Conservation (phyloP, 64 coral and sea anemone genomes). For the Pocillopora damicornis region DNA sequence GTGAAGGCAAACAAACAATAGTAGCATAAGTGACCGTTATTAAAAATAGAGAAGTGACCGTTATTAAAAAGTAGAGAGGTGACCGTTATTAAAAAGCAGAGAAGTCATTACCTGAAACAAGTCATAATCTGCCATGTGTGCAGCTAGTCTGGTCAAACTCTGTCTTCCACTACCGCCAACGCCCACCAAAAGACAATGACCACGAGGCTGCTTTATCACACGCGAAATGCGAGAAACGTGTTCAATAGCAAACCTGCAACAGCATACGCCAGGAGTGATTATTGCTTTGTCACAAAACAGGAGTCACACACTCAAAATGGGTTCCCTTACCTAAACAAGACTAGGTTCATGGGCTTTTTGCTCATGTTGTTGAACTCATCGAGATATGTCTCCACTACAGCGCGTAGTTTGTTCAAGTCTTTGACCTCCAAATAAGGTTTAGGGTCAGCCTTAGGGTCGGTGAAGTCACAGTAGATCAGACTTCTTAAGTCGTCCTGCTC, state of each 20-base stretch:
- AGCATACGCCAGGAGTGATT: background rate
- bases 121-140: slow-evolving; percentile 95
- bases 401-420: slow-evolving; percentile 77
- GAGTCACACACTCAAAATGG: background rate
- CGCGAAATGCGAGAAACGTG: slow-evolving; percentile 98
- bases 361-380: slow-evolving; percentile 99
- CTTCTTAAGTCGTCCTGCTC: slow-evolving; percentile 91
- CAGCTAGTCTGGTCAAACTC: slow-evolving; percentile 89
- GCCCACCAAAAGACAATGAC: slow-evolving; percentile 93
- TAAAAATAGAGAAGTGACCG: background rate
- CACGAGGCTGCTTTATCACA: slow-evolving; percentile 97
- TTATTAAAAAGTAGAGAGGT: background rate
- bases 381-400: slow-evolving; percentile 82
- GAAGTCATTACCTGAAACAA: slow-evolving; percentile 84
- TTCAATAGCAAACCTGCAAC: slow-evolving; percentile 94
- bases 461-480: slow-evolving; percentile 93
- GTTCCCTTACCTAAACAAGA: slow-evolving; percentile 75
- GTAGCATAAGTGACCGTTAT: background rate
- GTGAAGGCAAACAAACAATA: background rate
- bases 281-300: background rate
- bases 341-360: slow-evolving; percentile 96
- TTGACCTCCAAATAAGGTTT: slow-evolving; percentile 84
- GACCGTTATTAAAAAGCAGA: background rate
- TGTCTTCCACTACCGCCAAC: slow-evolving; percentile 92
- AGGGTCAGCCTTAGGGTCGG: slow-evolving; percentile 89